phyloP scores from a whole-genome alignment of 2,113 vertebrate species.

The Syngnathoides biaculeatus region DNA sequence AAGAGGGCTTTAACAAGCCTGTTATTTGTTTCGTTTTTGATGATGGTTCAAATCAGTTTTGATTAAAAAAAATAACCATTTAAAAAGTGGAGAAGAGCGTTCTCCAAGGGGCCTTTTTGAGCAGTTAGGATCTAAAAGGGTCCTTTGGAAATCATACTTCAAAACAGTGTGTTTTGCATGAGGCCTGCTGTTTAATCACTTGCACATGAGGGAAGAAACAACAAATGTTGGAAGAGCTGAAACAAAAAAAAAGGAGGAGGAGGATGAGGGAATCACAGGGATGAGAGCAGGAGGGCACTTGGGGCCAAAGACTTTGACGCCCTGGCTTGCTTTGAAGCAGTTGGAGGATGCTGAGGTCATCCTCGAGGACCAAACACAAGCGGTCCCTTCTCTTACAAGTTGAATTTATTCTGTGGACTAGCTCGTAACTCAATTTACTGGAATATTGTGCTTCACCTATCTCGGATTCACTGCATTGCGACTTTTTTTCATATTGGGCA shows the following conservation, averaged over 20 bases:
- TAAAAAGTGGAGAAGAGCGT: conserved; percentile 10
- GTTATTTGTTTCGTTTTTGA: neutral
- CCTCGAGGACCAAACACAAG: conserved; percentile 15
- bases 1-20: conserved; percentile 6
- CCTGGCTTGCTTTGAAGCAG: conserved; percentile 44
- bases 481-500: too few relatives aligned
- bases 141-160: neutral
- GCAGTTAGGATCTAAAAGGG: conserved; percentile 37
- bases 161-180: conserved; percentile 67
- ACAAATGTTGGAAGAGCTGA: conserved; percentile 40
- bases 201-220: conserved; percentile 65
- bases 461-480: too few relatives aligned
- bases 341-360: conserved; percentile 16
- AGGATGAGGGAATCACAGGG: conserved; percentile 24
- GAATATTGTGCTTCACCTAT: too few relatives aligned
- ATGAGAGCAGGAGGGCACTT: conserved; percentile 39
- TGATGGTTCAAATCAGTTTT: neutral
- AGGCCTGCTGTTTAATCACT: conserved; percentile 61
- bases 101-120: conserved; percentile 52
- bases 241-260: conserved; percentile 19
- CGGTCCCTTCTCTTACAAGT: neutral
- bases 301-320: conserved; percentile 54
- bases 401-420: neutral
- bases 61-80: neutral
- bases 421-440: neutral